phyloP scores from a whole-genome alignment of 2,113 vertebrate species.

The Cervus canadensis region DNA sequence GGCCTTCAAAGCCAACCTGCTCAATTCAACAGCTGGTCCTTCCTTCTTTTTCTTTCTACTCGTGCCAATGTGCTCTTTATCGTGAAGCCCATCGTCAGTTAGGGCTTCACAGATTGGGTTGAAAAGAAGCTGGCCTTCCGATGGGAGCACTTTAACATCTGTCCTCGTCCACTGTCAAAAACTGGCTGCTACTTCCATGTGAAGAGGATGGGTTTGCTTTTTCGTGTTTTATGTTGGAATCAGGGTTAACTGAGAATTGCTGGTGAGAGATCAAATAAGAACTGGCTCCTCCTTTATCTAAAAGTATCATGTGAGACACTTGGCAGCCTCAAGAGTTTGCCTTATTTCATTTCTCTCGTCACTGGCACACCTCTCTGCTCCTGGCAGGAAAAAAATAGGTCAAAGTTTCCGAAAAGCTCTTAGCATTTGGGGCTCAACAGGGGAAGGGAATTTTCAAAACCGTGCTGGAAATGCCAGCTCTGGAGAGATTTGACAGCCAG shows the following conservation, averaged over 20 bases:
- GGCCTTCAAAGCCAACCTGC: conserved; percentile 41
- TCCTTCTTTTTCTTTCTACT: conserved; percentile 28
- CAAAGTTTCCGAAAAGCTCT: conserved; percentile 20
- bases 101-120: background rate
- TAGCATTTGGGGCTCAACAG: background rate
- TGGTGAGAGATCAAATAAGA: conserved; percentile 9
- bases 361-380: background rate
- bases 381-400: conserved; percentile 2
- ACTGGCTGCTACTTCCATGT: conserved; percentile 14
- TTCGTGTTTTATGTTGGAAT: conserved; percentile 34
- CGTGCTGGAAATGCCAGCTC: background rate
- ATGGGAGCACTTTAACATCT: conserved; percentile 59
- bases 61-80: background rate
- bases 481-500: conserved; percentile 26
- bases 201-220: conserved; percentile 31
- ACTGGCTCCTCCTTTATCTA: background rate
- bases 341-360: background rate
- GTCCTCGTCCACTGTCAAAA: conserved; percentile 30
- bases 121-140: conserved; percentile 2
- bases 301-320: background rate
- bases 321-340: background rate
- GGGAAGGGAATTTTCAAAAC: conserved; percentile 34
- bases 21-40: conserved; percentile 35
- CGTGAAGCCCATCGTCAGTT: background rate
- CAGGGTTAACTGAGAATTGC: conserved; percentile 24